phyloP scores from a whole-genome alignment of 2,888 invertebrate genomes.

The Trissolcus japonicus region DNA sequence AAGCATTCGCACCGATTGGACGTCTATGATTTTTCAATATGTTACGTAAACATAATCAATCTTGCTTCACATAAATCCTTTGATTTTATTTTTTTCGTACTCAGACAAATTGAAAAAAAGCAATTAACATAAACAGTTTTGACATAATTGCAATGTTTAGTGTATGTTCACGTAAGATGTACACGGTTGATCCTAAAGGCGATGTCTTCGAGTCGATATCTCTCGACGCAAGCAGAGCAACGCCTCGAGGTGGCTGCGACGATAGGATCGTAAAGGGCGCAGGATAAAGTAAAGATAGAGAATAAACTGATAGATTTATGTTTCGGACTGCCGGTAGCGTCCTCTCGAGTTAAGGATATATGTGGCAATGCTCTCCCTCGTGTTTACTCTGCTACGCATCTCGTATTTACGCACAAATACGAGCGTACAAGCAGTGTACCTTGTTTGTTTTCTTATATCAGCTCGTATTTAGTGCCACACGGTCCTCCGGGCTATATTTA shows the following conservation, averaged over 20 bases:
- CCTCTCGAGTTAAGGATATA: conserved; percentile 64
- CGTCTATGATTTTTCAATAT: conserved; percentile 37
- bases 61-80: neutral
- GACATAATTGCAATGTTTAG: no score
- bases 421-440: conserved; percentile 64
- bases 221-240: conserved; percentile 44
- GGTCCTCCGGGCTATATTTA: conserved; percentile 58
- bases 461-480: conserved; percentile 58
- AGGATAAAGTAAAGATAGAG: conserved; percentile 67
- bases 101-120: no score
- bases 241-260: conserved; percentile 57
- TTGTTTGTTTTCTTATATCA: conserved; percentile 74
- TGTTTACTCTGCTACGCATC: conserved; percentile 69
- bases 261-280: conserved; percentile 57
- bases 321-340: conserved; percentile 65
- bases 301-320: conserved; percentile 72
- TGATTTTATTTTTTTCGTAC: no score
- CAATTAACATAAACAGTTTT: no score
- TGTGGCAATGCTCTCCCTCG: conserved; percentile 60
- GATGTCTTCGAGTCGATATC: conserved; percentile 51
- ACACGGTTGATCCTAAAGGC: conserved; percentile 19
- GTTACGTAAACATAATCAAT: conserved; percentile 22
- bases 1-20: conserved; percentile 50
- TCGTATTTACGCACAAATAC: conserved; percentile 73
- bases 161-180: no score